Evolutionary conservation across 2,888 invertebrate genomes (phyloP), one percentile per base, ranked within the genome.

Genomic region (Lissonota sp.): DNA sequence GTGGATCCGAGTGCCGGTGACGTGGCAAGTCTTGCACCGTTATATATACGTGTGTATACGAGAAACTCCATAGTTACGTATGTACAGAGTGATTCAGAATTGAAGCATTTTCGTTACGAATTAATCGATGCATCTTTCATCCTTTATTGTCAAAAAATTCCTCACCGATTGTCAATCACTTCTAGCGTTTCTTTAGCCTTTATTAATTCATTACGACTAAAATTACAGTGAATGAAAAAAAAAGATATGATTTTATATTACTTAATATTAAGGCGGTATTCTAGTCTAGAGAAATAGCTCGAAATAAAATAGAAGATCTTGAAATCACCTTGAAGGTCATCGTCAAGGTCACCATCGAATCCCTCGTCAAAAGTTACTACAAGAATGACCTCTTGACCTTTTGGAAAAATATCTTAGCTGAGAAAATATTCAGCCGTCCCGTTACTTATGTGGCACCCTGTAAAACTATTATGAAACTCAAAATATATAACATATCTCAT

Each of bases 1-100:
- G 92, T 89, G 90, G 92, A 91, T 92, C 91, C 91, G 91, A 92
- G 90, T 91, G 91, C 91, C 90, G 90, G 90, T 91, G 92, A 92
- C 91, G 91, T 92, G 89, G 92, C 91, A 92, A 92, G 91, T 92
- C 92, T 92, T 91, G 90, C 88, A 86, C 87, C 88, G 86, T 85
- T 88, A 85, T 86, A 83, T 86, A 83, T 84, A 57, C 60, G 42
- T 55, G 72, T 66, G 82, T 83, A 80, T 80, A 72, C 79, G 84
- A 83, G 80, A 73, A 74, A 83, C 69, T 82, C 49, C 67, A 26
- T 51, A 78, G 75, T 84, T 84, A 84, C 79, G 82, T 83, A 82
- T 79, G 76, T 83, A 86, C 84, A 84, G 81, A 71, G 74, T 44
- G 78, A 75, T 78, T 71, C 81, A 78, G 71, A 78, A 81, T 71